Evolutionary conservation across 2,888 invertebrate species (phyloP).

Genomic region (Bugula neritina): DNA sequence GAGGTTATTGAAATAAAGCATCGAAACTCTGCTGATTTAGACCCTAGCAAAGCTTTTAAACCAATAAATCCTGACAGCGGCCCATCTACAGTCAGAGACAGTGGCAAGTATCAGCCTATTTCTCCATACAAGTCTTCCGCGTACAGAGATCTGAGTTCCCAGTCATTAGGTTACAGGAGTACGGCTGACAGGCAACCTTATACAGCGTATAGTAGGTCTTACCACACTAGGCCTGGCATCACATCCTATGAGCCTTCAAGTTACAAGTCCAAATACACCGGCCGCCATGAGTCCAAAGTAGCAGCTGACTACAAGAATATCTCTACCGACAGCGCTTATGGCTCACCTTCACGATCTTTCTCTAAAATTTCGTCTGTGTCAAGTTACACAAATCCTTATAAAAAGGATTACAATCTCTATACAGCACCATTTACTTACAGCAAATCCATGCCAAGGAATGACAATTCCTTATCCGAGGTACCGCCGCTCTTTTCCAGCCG

Average conservation of each 20-base stretch:
- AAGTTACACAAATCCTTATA: constrained; percentile 8
- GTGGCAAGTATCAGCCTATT: neutral
- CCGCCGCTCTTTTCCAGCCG: neutral
- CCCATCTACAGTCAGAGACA: neutral
- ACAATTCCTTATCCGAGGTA: constrained; percentile 2
- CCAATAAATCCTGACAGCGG: constrained; percentile 19
- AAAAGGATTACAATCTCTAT: neutral
- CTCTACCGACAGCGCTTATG: constrained; percentile 21
- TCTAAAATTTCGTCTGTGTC: neutral
- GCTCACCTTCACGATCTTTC: constrained; percentile 19
- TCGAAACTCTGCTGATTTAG: constrained; percentile 7
- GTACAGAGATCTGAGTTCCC: neutral
- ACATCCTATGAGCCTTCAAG: neutral
- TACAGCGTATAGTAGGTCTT: neutral
- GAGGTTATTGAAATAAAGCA: constrained; percentile 20
- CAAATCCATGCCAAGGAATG: neutral
- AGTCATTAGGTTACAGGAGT: neutral
- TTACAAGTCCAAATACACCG: neutral
- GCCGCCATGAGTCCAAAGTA: neutral
- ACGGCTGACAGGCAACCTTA: neutral
- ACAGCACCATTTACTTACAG: neutral
- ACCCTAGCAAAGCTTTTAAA: constrained; percentile 22
- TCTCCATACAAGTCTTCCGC: neutral
- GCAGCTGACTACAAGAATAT: constrained; percentile 5
- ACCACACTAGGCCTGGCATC: neutral